Conservation (phyloP, 2,113 vertebrate species). For the Dryoscopus gambensis region DNA sequence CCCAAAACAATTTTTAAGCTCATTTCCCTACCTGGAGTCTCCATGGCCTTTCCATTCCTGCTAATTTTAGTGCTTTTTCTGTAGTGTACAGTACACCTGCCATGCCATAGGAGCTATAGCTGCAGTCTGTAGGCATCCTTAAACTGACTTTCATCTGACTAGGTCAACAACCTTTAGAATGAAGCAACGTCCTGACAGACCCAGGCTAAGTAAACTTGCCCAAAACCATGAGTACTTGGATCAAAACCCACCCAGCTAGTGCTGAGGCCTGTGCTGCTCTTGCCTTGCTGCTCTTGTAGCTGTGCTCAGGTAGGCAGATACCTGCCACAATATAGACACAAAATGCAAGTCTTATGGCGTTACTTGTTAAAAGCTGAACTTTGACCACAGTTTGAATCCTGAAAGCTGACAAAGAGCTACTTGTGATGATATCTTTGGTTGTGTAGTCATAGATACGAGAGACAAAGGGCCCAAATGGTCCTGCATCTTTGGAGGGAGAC, state of each 20-base stretch:
- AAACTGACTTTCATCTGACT: background rate
- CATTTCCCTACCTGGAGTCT: background rate
- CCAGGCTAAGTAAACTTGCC: background rate
- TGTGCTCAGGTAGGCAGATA: background rate
- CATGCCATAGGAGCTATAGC: background rate
- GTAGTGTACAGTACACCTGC: background rate
- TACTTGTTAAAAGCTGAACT: background rate
- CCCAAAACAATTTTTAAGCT: background rate
- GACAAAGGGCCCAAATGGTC: background rate
- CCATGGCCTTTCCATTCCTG: background rate
- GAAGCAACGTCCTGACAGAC: background rate
- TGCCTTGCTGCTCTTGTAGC: background rate
- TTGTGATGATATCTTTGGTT: background rate
- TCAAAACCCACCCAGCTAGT: background rate
- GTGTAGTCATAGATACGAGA: background rate
- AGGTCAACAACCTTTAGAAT: background rate
- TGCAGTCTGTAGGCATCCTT: background rate
- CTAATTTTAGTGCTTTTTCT: background rate
- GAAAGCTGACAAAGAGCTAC: background rate
- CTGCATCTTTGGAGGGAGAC: background rate
- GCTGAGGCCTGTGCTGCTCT: background rate
- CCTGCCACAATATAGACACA: background rate
- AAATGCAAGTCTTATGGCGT: background rate
- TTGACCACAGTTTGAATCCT: background rate
- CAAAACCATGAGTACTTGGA: background rate